Conservation (phyloP, 2,888 invertebrate genomes). For the Zygaena filipendulae region DNA sequence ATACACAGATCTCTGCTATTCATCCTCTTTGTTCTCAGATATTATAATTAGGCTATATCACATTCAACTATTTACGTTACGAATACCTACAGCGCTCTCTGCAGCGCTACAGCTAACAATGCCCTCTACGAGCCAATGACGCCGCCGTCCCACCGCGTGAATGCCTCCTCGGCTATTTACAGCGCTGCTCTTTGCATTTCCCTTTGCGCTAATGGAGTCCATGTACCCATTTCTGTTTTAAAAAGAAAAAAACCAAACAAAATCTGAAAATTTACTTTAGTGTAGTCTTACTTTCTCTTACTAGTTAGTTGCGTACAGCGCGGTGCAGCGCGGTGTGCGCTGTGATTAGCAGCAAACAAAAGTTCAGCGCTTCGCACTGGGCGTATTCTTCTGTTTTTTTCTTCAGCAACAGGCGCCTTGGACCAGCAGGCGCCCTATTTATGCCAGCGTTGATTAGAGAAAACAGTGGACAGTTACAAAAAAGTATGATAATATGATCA, state of each 20-base stretch:
- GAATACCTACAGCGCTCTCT: constrained; percentile 21
- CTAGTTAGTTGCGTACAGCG: constrained; percentile 1
- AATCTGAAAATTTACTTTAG: constrained; percentile 1
- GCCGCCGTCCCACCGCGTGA: constrained; percentile 21
- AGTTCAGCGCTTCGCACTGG: no score
- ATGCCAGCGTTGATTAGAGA: no score
- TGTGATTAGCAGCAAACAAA: no score
- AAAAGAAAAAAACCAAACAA: constrained; percentile 16
- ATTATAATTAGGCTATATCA: constrained; percentile 16
- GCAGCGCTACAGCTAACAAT: constrained; percentile 23
- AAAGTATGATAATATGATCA: no score
- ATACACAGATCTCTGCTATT: constrained; percentile 5
- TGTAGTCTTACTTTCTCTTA: constrained; percentile 12
- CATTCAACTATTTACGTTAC: constrained; percentile 18
- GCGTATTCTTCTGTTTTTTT: background rate
- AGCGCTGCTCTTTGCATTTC: constrained; percentile 25
- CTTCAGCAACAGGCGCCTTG: no score
- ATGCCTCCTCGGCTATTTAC: constrained; percentile 32
- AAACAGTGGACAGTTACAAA: no score
- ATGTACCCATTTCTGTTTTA: constrained; percentile 22
- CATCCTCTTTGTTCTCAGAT: constrained; percentile 16
- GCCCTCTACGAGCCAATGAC: constrained; percentile 29
- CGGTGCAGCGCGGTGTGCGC: no score
- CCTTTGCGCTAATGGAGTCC: constrained; percentile 19
- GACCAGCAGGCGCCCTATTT: no score